Evolutionary conservation across 1,140 invertebrate genomes (phyloP), one percentile per base, ranked within the genome.

Genomic region (Leptinotarsa defecta): DNA sequence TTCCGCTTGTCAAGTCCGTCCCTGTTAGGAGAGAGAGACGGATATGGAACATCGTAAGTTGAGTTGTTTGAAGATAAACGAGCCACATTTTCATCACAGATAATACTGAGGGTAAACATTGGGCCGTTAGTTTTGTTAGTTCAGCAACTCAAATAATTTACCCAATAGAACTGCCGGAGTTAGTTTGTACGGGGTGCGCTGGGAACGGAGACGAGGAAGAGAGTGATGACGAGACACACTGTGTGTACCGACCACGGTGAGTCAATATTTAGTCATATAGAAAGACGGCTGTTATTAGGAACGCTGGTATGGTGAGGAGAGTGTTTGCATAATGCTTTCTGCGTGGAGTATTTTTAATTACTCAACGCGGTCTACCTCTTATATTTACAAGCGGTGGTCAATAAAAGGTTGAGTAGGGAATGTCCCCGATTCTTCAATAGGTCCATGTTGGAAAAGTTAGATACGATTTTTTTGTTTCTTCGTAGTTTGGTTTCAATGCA

Each of bases 71-170:
- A 80, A 79, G 81, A 83, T 79, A 78, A 81, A 78, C 81, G 79
- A 76, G 75, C 75, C 82, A 81, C 81, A 81, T 84, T 83, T 84
- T 83, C 82, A 84, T 82, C 77, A 81, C 79, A 81, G 81, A 82
- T 85, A 84, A 85, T 84, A 82, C 83, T 57, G 71, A 76, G 71
- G 61, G 83, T 79, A 85, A 84, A 85, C 81, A 85, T 34, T 64
- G 73, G 81, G 65, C 83, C 79, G 83, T 84, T 84, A 84, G 83
- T 84, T 84, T 82, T 84, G 83, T 84, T 84, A 83, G 84, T 83
- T 84, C 79, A 83, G 82, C 81, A 85, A 84, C 83, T 85, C 84
- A 84, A 85, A 85, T 85, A 84, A 85, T 85, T 85, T 84, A 84
- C 82, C 82, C 83, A 79, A 82, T 83, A 82, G 84, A 81, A 84